phyloP scores from a whole-genome alignment of 2,888 invertebrate genomes.

The Ennomos erosarius region DNA sequence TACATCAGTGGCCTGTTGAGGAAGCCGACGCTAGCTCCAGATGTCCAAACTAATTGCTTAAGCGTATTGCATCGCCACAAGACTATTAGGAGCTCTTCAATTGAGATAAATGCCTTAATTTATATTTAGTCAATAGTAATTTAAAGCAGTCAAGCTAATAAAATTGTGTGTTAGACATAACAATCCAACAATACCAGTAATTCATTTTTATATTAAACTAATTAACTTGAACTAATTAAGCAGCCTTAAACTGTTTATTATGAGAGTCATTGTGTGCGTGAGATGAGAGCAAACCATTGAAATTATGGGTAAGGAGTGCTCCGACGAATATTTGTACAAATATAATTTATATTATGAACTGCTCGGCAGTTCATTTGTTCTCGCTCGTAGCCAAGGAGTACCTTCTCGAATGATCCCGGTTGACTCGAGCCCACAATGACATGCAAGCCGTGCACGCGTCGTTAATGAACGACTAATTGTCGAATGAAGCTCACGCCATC shows the following conservation, averaged over 20 bases:
- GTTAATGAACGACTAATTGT: conserved; percentile 37
- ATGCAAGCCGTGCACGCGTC: conserved; percentile 29
- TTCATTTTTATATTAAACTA: too few species aligned
- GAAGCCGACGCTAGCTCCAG: conserved; percentile 22
- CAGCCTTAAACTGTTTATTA: too few species aligned
- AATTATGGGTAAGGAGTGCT: too few species aligned
- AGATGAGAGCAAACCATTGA: too few species aligned
- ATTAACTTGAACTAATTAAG: too few species aligned
- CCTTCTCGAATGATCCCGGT: neutral
- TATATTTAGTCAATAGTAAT: conserved; percentile 21
- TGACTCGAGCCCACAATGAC: conserved; percentile 30
- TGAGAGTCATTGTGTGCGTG: too few species aligned
- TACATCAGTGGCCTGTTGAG: conserved; percentile 11
- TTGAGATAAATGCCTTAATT: conserved; percentile 28
- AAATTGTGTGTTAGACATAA: too few species aligned
- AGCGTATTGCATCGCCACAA: conserved; percentile 21
- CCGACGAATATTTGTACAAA: too few species aligned
- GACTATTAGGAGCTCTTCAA: conserved; percentile 14
- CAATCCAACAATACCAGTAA: too few species aligned
- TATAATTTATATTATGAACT: too few species aligned
- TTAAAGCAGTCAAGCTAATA: neutral
- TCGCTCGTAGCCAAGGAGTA: neutral
- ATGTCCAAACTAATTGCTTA: conserved; percentile 16
- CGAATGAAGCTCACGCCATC: conserved; percentile 27
- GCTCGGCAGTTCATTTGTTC: too few species aligned